Evolutionary conservation across 2,888 invertebrate genomes (phyloP).

Genomic region (Cheilosia vernalis): DNA sequence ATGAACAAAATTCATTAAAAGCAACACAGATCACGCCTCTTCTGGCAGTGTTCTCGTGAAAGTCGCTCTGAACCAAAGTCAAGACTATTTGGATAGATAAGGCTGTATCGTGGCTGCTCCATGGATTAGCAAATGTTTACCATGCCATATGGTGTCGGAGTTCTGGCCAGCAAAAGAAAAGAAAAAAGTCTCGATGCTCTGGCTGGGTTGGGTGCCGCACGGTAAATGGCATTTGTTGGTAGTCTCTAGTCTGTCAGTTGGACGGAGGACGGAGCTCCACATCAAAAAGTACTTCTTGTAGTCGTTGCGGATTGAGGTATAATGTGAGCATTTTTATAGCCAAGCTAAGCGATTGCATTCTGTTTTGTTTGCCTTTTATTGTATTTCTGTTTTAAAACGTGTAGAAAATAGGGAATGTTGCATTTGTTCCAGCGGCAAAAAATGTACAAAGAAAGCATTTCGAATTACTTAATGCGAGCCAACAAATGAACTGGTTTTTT

Average conservation of each 20-base stretch:
- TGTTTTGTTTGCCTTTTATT: slow-evolving; percentile 12
- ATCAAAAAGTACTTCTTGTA: slow-evolving; percentile 6
- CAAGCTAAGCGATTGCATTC: slow-evolving; percentile 20
- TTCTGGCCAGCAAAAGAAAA: slow-evolving; percentile 11
- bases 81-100: slow-evolving; percentile 6
- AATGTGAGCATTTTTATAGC: slow-evolving; percentile 18
- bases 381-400: slow-evolving; percentile 2
- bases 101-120: background rate
- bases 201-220: slow-evolving; percentile 26
- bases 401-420: slow-evolving; percentile 16
- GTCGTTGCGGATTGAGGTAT: slow-evolving; percentile 9
- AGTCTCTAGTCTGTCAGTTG: slow-evolving; percentile 38
- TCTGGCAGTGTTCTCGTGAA: slow-evolving; percentile 27
- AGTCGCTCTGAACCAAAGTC: slow-evolving; percentile 17
- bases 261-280: slow-evolving; percentile 7
- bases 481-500: no score
- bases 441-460: background rate
- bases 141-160: slow-evolving; percentile 25
- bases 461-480: background rate
- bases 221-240: slow-evolving; percentile 44
- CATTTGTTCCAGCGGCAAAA: background rate
- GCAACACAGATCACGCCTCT: slow-evolving; percentile 17
- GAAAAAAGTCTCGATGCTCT: background rate
- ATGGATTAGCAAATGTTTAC: slow-evolving; percentile 46
- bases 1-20: slow-evolving; percentile 23